Conservation (phyloP, 2,797 vertebrate genomes). For the Antennarius maculatus region DNA sequence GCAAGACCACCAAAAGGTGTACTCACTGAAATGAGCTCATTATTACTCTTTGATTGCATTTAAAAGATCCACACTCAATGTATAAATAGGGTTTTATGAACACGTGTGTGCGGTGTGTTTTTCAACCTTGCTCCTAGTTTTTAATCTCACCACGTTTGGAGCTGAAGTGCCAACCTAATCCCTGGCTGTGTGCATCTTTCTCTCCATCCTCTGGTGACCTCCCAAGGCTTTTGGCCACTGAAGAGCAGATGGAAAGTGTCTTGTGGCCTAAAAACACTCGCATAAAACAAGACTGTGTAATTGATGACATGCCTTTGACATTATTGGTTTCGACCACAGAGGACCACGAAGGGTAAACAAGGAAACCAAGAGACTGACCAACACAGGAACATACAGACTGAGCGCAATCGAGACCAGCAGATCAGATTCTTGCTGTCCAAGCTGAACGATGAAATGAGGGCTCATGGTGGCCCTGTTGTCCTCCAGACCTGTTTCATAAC, state of each 20-base stretch:
- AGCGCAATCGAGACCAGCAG: constrained; percentile 23
- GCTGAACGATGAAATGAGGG: constrained; percentile 33
- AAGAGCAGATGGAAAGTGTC: constrained; percentile 72
- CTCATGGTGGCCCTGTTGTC: constrained; percentile 25
- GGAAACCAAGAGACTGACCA: constrained; percentile 28
- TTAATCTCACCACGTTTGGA: constrained; percentile 75
- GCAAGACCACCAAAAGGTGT: not conserved
- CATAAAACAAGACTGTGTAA: constrained; percentile 60
- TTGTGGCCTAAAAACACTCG: constrained; percentile 68
- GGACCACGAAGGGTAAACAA: constrained; percentile 20
- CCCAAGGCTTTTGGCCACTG: constrained; percentile 62
- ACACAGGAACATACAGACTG: constrained; percentile 34
- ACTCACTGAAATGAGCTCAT: not conserved
- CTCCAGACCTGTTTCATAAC: constrained; percentile 68
- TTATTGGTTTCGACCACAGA: constrained; percentile 60
- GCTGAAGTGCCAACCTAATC: constrained; percentile 70
- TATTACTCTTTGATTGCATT: no score
- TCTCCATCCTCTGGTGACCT: constrained; percentile 43
- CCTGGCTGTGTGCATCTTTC: constrained; percentile 45
- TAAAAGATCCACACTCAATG: no score
- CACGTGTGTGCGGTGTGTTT: constrained; percentile 5
- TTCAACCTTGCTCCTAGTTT: constrained; percentile 46
- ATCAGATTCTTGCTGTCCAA: not conserved
- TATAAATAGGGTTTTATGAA: no score
- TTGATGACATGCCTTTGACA: constrained; percentile 55